Evolutionary conservation across 2,113 vertebrate genomes (phyloP).

Genomic region (Cinclus cinclus): DNA sequence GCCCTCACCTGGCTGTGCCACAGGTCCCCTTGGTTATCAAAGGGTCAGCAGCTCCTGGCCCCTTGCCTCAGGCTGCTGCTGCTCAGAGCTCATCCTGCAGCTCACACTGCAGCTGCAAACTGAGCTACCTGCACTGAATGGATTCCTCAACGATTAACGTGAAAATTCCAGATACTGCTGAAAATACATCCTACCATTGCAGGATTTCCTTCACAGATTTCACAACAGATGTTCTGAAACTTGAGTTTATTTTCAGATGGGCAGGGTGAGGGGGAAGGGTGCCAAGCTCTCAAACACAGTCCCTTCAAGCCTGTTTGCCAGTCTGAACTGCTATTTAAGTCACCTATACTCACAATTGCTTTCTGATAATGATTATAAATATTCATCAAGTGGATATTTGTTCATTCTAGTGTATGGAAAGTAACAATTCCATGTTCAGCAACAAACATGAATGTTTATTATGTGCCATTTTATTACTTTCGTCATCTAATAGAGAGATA

Average conservation of each 20-base stretch:
- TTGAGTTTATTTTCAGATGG: not conserved
- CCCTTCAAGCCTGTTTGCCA: not conserved
- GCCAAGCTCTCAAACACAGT: not conserved
- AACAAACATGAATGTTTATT: not conserved
- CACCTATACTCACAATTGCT: not conserved
- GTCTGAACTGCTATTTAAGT: not conserved
- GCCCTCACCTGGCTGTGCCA: not conserved
- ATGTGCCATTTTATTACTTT: not conserved
- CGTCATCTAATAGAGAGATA: not conserved
- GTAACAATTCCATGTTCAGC: not conserved
- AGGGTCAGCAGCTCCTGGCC: not conserved
- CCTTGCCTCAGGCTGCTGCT: fast-evolving
- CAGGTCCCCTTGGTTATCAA: too few relatives aligned
- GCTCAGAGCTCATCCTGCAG: not conserved
- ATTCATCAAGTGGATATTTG: not conserved
- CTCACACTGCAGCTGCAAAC: not conserved
- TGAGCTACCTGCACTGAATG: not conserved
- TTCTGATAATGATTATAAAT: not conserved
- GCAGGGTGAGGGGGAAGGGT: fast-evolving
- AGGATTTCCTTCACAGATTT: not conserved
- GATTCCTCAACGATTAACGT: not conserved
- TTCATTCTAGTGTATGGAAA: not conserved
- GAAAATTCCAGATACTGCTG: not conserved
- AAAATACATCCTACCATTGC: not conserved
- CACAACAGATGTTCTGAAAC: not conserved